Evolutionary conservation across 1,140 invertebrate species (phyloP).

Genomic region (Hylaeus volcanicus): DNA sequence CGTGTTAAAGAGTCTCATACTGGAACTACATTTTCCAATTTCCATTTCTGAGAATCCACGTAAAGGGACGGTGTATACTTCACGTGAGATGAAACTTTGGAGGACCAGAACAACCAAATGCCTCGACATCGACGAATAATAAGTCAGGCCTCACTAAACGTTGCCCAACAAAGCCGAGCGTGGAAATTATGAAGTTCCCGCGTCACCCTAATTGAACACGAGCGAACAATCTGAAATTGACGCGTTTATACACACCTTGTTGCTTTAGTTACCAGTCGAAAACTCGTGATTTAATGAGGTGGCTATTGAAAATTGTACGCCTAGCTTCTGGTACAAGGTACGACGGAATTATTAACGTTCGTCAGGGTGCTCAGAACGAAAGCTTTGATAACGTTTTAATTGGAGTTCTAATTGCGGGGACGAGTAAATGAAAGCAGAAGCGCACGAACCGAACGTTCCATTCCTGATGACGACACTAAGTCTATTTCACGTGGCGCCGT

Average conservation of each 20-base stretch:
- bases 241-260: background rate
- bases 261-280: background rate
- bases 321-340: slow-evolving; percentile 23
- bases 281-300: slow-evolving; percentile 44
- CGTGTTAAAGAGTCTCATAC: too few species aligned
- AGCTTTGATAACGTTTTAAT: slow-evolving; percentile 62
- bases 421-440: slow-evolving; percentile 52
- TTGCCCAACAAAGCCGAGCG: too few species aligned
- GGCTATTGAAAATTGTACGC: slow-evolving; percentile 36
- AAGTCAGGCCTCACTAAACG: too few species aligned
- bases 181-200: background rate
- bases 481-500: slow-evolving; percentile 51
- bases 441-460: slow-evolving; percentile 24
- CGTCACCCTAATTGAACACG: background rate
- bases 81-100: too few species aligned
- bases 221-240: background rate
- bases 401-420: slow-evolving; percentile 60
- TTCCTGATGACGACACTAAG: slow-evolving; percentile 21
- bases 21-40: too few species aligned
- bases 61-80: too few species aligned
- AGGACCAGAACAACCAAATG: too few species aligned
- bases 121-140: too few species aligned
- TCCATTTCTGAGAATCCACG: too few species aligned
- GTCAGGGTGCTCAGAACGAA: slow-evolving; percentile 41
- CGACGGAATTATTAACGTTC: slow-evolving; percentile 55